Evolutionary conservation across 1,140 invertebrate species (phyloP).

Genomic region (Glossosoma conforme): DNA sequence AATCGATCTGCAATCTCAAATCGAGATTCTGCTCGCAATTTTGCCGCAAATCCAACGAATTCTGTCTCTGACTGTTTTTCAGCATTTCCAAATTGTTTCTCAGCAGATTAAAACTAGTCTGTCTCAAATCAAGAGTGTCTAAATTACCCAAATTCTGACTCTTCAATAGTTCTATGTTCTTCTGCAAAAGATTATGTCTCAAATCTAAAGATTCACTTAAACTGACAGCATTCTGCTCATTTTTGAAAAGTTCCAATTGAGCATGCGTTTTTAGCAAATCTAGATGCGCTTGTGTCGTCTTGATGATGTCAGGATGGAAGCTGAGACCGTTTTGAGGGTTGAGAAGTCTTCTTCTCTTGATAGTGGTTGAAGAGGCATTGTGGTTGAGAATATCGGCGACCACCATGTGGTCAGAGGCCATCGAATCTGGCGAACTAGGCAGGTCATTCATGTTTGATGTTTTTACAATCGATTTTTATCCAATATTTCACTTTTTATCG

Average conservation of each 20-base stretch:
- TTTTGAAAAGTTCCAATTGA: constrained; percentile 22
- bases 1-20: constrained; percentile 16
- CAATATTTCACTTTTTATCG: no score
- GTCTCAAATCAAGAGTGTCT: constrained; percentile 25
- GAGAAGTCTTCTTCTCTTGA: constrained; percentile 20
- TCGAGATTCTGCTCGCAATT: constrained; percentile 19
- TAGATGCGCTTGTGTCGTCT: constrained; percentile 25
- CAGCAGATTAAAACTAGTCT: constrained; percentile 25
- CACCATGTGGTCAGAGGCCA: constrained; percentile 18
- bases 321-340: constrained; percentile 15
- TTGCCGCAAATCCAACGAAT: constrained; percentile 23
- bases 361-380: constrained; percentile 10
- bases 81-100: constrained; percentile 28
- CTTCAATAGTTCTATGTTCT: constrained; percentile 27
- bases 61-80: constrained; percentile 27
- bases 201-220: constrained; percentile 13
- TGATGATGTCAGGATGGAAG: constrained; percentile 20
- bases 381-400: constrained; percentile 28
- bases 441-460: constrained; percentile 25
- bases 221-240: constrained; percentile 5
- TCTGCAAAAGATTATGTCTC: constrained; percentile 25
- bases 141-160: constrained; percentile 13
- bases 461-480: no score
- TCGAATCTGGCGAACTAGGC: constrained; percentile 25
- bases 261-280: constrained; percentile 25